Base-by-base conservation (phyloP, 1,140 invertebrate species). In the Ephestia elutella region DNA sequence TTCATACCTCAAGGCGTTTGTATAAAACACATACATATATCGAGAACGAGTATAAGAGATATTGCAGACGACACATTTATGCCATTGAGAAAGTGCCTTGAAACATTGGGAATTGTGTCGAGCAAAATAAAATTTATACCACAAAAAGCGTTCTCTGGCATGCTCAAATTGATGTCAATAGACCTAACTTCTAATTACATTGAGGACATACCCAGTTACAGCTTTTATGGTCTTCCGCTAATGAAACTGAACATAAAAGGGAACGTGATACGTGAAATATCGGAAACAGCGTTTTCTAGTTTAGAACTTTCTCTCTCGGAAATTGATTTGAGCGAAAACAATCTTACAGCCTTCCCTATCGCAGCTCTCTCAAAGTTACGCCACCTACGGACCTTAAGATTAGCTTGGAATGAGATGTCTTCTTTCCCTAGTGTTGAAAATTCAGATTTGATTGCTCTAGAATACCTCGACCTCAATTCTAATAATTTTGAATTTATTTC, bases 101-200 rank as follows among this genome's bases (percentile, higher is more conserved):
- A 96, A 86, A 94, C 93, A 8, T 88, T 97, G 58, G 94, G 94
- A 62, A 90, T 97, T 60, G 91, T 95, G 32, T 95, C 95, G 44
- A 93, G 95, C 54, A 94, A 94, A 82, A 89, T 98, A 56, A 91
- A 91, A 54, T 92, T 91, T 78, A 93, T 98, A 53, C 96, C 96
- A 0, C 94, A 95, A 71, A 94, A 94, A 70, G 93, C 96, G 0
- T 90, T 97, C 19, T 91, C 92, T 4, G 91, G 92, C 7, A 89
- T 97, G 63, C 89, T 91, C 15, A 92, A 93, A 68, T 82, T 97
- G 13, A 92, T 92, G 15, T 92, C 92, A 0, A 86, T 98, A 21
- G 95, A 97, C 78, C 91, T 98, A n/a, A 95, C 96, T 75, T 92
- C 93, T 54, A 97, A 97, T 80, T 90, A 94, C 68, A 96, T 97